Percentiles rank a stretch among this genome's conserved stretches.
These are phyloP conservation scores for Microtus montanus DNA, from an alignment of 2,113 vertebrate species.

Conservation along the genomic window DNA sequence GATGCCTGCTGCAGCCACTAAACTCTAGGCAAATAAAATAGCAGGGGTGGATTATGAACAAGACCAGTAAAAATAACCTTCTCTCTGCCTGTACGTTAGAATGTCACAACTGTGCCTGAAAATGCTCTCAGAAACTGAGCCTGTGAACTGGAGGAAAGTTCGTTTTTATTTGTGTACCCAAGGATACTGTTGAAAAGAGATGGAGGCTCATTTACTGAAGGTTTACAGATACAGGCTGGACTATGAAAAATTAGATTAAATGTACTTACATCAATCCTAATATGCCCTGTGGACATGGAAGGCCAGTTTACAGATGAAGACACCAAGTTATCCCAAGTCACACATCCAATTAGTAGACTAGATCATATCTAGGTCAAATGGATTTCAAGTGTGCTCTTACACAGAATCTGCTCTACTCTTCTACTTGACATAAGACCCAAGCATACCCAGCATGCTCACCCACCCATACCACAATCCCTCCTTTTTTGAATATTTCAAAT, in stretches of 20 bases:
- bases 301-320: neutral
- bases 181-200: conserved; percentile 47
- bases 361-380: neutral
- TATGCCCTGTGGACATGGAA: neutral
- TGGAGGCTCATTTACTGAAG: neutral
- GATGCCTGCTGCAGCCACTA: conserved; percentile 70
- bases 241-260: neutral
- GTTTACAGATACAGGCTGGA: neutral
- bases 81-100: conserved; percentile 34
- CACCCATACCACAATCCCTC: neutral
- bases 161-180: conserved; percentile 26
- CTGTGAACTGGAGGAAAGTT: conserved; percentile 32
- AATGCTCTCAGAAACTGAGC: conserved; percentile 41
- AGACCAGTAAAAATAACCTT: conserved; percentile 60
- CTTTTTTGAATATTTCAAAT: conserved; percentile 37
- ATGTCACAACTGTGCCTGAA: conserved; percentile 16
- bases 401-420: neutral
- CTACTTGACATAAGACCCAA: neutral
- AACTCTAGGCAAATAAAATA: conserved; percentile 76
- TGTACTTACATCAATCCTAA: neutral
- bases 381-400: neutral
- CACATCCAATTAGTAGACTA: neutral
- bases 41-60: conserved; percentile 70
- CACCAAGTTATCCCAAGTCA: neutral
- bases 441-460: neutral